Base-by-base conservation (phyloP, 2,888 invertebrate genomes). In the Thecocarcelia acutangulata region DNA sequence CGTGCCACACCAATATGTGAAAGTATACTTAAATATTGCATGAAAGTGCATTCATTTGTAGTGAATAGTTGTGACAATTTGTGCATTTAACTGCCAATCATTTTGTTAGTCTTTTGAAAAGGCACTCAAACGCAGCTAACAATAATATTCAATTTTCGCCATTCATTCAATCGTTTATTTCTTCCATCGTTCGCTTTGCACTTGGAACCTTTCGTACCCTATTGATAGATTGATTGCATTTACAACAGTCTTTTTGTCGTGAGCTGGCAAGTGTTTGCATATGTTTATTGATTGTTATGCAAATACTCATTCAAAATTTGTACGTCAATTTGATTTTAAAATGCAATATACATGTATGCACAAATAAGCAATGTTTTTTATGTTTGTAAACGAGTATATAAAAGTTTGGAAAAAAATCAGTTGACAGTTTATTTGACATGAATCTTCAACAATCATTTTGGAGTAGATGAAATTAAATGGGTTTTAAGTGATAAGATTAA, bases 221-320 rank as follows among this genome's bases (percentile, higher is more conserved):
- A 37, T 37, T 37, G 21, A 37, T 21, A 37, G 37, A 50, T n/a
- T 37, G n/a, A 15, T 64, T 48, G 50, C 17, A 40, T 21, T 17
- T 33, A 17, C 17, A 64, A n/a, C 13, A 63, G 28, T 17, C 2
- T 17, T 33, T 46, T 37, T 46, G 33, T 28, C 12, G 17, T 63
- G 17, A 12, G 17, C 12, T 46, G 3, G 5, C 63, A 46, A 63
- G 46, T 46, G 28, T 17, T 63, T 63, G 63, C 5, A 11, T 63
- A 46, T 63, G 24, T 63, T 63, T 63, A 63, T 63, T 63, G 63
- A 63, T 44, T 63, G 13, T 33, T 63, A 46, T 33, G 15, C 46
- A 46, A 63, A 63, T 8, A 46, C 15, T 61, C 12, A 61, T 15
- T 15, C 11, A 28, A 28, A 13, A 1, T 13, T 17, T 46, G 46